Conservation (phyloP, 2,797 vertebrate genomes). For the Myioborus miniatus region DNA sequence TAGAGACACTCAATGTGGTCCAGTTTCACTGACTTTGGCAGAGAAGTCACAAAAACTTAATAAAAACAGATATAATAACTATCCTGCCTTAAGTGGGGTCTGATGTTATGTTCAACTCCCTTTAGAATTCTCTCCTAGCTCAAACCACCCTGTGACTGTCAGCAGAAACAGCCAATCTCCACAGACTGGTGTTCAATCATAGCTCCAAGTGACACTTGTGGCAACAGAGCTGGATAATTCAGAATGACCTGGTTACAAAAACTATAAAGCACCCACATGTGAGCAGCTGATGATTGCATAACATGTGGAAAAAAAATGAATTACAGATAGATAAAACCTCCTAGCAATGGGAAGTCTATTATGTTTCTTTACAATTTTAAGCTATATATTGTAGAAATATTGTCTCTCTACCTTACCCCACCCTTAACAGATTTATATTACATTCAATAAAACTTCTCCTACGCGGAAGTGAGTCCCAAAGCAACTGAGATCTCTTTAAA, state of each 20-base stretch:
- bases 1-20: fast-evolving
- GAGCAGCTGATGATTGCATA: not conserved
- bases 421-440: not conserved
- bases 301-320: not conserved
- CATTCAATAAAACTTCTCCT: not conserved
- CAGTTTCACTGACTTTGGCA: not conserved
- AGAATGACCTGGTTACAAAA: not conserved
- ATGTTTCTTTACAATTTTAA: not conserved
- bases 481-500: not conserved
- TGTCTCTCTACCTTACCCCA: not conserved
- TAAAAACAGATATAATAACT: not conserved
- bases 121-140: not conserved
- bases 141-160: not conserved
- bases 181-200: not conserved
- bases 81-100: not conserved
- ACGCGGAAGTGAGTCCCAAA: not conserved
- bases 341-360: not conserved
- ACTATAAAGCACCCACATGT: not conserved
- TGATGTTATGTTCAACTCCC: not conserved
- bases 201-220: not conserved
- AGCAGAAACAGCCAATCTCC: not conserved
- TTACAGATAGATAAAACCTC: not conserved
- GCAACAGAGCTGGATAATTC: not conserved
- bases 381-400: not conserved
- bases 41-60: not conserved